phyloP scores from a whole-genome alignment of 2,113 vertebrate genomes.

The Chionomys nivalis region DNA sequence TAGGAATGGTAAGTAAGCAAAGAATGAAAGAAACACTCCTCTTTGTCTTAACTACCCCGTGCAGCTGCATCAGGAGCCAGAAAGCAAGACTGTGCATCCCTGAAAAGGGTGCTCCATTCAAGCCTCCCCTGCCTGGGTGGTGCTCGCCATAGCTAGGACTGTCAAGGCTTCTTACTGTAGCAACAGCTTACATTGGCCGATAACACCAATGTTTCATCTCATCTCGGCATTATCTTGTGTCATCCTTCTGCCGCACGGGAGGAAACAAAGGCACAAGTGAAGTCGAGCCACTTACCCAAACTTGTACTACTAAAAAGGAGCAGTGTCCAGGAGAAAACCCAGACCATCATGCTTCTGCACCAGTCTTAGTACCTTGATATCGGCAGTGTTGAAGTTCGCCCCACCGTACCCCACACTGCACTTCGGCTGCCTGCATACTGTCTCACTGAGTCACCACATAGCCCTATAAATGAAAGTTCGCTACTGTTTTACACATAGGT shows the following conservation, averaged over 20 bases:
- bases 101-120: neutral
- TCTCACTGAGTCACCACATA: neutral
- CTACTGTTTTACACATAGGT: neutral
- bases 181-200: fast-evolving
- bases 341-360: neutral
- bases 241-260: neutral
- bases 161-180: neutral
- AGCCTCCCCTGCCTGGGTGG: neutral
- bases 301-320: neutral
- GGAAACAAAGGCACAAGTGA: neutral
- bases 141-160: neutral
- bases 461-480: neutral
- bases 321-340: neutral
- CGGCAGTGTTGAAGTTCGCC: neutral
- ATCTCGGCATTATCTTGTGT: neutral
- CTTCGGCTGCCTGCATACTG: neutral
- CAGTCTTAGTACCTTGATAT: fast-evolving
- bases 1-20: neutral
- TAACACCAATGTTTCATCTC: neutral
- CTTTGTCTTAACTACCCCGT: neutral
- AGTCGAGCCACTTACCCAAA: neutral
- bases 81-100: neutral
- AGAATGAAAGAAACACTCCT: neutral
- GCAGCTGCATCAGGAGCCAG: neutral
- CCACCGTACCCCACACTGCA: fast-evolving